phyloP scores from a whole-genome alignment of 2,797 vertebrate genomes.

The Mormyrops attenuatus region DNA sequence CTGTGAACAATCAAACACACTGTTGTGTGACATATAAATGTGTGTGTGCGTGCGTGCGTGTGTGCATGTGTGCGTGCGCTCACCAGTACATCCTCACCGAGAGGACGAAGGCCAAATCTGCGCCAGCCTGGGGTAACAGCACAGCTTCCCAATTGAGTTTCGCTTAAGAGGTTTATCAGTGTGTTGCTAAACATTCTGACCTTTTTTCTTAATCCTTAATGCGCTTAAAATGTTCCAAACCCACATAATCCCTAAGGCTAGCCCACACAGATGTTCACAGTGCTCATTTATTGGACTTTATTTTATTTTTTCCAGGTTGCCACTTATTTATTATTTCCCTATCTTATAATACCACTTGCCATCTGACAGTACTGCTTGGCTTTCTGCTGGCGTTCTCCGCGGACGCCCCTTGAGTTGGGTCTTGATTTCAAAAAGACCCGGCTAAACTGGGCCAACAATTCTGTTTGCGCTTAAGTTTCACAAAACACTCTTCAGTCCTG shows the following conservation, averaged over 20 bases:
- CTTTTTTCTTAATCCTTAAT: slow-evolving; percentile 75
- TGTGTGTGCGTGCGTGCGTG: background rate
- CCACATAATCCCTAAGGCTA: slow-evolving; percentile 66
- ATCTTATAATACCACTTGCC: slow-evolving; percentile 35
- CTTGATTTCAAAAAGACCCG: background rate
- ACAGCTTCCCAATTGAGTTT: slow-evolving; percentile 69
- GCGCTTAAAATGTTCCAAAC: slow-evolving; percentile 75
- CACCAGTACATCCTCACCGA: slow-evolving; percentile 40
- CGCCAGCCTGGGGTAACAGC: slow-evolving; percentile 56
- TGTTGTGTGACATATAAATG: background rate
- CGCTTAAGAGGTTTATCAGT: slow-evolving; percentile 75
- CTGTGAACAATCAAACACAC: background rate
- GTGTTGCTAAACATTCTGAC: slow-evolving; percentile 77
- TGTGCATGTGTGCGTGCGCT: background rate
- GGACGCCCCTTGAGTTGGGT: background rate
- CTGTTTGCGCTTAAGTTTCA: background rate
- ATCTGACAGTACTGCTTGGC: slow-evolving; percentile 29
- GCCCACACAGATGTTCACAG: slow-evolving; percentile 69
- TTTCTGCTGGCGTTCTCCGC: slow-evolving; percentile 35
- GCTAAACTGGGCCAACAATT: background rate
- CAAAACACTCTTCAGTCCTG: background rate
- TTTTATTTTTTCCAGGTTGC: slow-evolving; percentile 45
- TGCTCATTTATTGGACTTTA: slow-evolving; percentile 64
- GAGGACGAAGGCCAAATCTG: slow-evolving; percentile 54
- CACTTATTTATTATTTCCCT: slow-evolving; percentile 18